These are phyloP conservation scores for Molothrus ater DNA, from an alignment of 2,797 vertebrate genomes.

Conservation along the genomic window DNA sequence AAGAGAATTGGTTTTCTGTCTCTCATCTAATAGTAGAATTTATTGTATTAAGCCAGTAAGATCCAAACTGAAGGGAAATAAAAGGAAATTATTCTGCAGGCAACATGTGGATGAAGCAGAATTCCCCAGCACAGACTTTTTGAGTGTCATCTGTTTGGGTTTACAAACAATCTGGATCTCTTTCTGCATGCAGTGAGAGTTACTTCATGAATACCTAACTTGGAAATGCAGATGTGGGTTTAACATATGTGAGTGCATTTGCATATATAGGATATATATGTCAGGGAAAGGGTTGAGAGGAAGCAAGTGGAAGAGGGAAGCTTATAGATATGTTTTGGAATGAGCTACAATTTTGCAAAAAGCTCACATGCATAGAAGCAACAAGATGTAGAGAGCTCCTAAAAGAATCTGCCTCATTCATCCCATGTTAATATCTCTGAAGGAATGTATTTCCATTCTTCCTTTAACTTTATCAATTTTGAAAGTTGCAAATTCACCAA, in stretches of 20 bases:
- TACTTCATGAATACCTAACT: neutral
- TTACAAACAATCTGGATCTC: neutral
- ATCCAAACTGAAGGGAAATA: neutral
- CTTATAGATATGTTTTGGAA: neutral
- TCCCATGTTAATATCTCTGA: neutral
- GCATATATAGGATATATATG: neutral
- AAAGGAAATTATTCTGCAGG: neutral
- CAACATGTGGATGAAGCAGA: neutral
- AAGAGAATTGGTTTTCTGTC: neutral
- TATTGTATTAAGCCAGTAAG: neutral
- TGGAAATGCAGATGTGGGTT: neutral
- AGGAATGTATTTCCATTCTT: neutral
- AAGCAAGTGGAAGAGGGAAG: neutral
- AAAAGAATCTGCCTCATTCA: neutral
- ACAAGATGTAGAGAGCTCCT: neutral
- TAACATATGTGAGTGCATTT: neutral
- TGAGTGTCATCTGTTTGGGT: neutral
- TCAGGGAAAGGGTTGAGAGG: neutral
- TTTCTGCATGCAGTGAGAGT: neutral
- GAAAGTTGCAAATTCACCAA: neutral
- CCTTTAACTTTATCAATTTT: neutral
- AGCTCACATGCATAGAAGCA: neutral
- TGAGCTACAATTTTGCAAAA: neutral
- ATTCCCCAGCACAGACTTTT: neutral
- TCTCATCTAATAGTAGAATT: neutral